Evolutionary conservation across 2,888 invertebrate species (phyloP).

Genomic region (Tiliacea aurago): DNA sequence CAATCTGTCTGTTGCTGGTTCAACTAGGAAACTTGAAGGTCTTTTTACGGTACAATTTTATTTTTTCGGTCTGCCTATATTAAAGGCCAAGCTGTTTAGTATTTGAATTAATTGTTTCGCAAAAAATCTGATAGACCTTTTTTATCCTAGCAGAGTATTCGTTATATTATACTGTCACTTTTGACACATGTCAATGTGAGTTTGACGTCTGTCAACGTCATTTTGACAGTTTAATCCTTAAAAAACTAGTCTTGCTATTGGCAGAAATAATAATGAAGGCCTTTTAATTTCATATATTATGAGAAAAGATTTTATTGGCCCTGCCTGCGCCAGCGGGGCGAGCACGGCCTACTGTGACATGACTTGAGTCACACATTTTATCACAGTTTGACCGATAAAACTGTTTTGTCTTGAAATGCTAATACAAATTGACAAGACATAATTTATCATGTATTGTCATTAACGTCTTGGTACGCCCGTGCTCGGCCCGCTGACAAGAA

Average conservation of each 20-base stretch:
- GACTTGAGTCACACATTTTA: too few relatives aligned
- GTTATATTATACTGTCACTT: constrained; percentile 14
- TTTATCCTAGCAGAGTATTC: constrained; percentile 14
- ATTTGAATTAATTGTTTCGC: constrained; percentile 32
- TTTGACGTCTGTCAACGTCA: constrained; percentile 45
- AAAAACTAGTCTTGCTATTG: background rate
- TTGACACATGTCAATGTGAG: constrained; percentile 39
- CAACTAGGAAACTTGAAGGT: constrained; percentile 55
- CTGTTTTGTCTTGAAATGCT: too few relatives aligned
- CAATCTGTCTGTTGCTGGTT: constrained; percentile 54
- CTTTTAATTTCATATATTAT: background rate
- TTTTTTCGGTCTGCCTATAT: constrained; percentile 45
- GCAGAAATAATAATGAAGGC: background rate
- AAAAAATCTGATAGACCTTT: background rate
- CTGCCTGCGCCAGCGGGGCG: background rate
- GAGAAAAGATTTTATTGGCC: background rate
- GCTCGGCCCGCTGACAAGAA: too few relatives aligned
- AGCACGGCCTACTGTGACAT: too few relatives aligned
- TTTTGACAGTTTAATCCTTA: constrained; percentile 12
- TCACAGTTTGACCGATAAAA: too few relatives aligned
- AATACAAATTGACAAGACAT: too few relatives aligned
- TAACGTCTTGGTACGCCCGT: too few relatives aligned
- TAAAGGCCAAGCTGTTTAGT: constrained; percentile 18
- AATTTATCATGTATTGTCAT: too few relatives aligned
- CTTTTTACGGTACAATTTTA: constrained; percentile 46